Evolutionary conservation across 2,888 invertebrate genomes (phyloP), one percentile per base, ranked within the genome.

Genomic region (Steinernema scapterisci): DNA sequence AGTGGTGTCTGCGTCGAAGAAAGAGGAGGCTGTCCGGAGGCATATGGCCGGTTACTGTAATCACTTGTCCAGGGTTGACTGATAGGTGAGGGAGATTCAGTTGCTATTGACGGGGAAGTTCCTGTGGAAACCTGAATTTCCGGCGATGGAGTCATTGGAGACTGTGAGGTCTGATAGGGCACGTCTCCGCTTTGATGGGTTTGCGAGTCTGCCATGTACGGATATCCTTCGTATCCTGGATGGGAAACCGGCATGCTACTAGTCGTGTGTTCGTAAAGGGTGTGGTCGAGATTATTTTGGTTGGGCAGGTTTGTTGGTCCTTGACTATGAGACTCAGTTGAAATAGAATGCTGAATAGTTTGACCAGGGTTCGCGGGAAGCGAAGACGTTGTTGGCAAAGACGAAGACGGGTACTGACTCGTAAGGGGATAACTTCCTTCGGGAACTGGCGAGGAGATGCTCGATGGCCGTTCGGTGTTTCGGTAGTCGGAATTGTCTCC

Each of bases 171-270:
- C 3, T 3, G 38, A 38, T 38, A 9, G 9, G 9, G 38, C 9
- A 6, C 5, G 3, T 38, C 38, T 38, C 38, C 38, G 3, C 9
- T 9, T 38, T 38, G 38, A 9, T 38, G 9, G 9, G 38, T 38
- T 38, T 38, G 38, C 5, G 38, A 38, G 9, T 38, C 38, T 38
- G 38, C 23, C 3, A 23, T 31, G 31, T 31, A 63, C 31, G 63
- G 63, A 19, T 63, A 63, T 25, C 63, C 63, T 13, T 63, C 63
- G 31, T 63, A 63, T 31, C 63, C 63, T 19, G 63, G 63, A 31
- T 63, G 63, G 2, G 31, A 63, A 63, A 63, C 63, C 1, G 63
- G 31, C 63, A 63, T 63, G 16, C 31, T 27, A n/a, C 31, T 31
- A 25, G 27, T 31, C 11, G 27, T 31, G 27, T 13, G 7, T 31